Conservation (phyloP, 2,888 invertebrate genomes). For the Sphaerophoria taeniata region DNA sequence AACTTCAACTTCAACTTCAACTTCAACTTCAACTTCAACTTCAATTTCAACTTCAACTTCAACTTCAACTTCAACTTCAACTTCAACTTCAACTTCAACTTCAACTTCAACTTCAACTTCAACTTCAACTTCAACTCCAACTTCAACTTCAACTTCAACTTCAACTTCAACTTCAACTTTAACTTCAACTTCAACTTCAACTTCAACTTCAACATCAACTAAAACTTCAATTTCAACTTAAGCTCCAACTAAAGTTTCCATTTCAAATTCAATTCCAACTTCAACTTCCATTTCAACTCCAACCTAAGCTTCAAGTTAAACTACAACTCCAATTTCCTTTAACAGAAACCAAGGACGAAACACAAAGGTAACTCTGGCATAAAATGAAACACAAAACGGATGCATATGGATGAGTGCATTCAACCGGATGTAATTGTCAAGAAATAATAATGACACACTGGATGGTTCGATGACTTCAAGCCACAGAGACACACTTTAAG, state of each 20-base stretch:
- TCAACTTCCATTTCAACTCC: conserved; percentile 11
- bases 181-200: conserved; percentile 17
- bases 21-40: not conserved
- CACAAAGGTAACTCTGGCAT: not conserved
- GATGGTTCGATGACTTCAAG: conserved; percentile 37
- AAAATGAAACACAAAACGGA: not conserved
- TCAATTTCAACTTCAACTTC: not conserved
- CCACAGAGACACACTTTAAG: not conserved
- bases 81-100: not conserved
- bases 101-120: not conserved
- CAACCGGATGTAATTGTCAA: conserved; percentile 31
- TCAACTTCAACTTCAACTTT: conserved; percentile 1
- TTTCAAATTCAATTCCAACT: not conserved
- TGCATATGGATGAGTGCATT: conserved; percentile 47
- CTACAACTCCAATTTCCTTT: too few relatives aligned
- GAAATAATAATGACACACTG: conserved; percentile 50
- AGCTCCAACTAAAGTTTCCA: too few relatives aligned
- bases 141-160: conserved; percentile 8
- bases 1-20: not conserved
- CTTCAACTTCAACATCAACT: conserved; percentile 24
- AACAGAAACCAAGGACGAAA: not conserved
- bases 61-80: not conserved
- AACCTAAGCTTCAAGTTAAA: not conserved
- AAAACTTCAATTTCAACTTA: conserved; percentile 7
- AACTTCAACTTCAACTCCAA: too few relatives aligned